These are phyloP conservation scores for Corydoras sp. DNA, from an alignment of 2,113 vertebrate genomes.

Conservation along the genomic window DNA sequence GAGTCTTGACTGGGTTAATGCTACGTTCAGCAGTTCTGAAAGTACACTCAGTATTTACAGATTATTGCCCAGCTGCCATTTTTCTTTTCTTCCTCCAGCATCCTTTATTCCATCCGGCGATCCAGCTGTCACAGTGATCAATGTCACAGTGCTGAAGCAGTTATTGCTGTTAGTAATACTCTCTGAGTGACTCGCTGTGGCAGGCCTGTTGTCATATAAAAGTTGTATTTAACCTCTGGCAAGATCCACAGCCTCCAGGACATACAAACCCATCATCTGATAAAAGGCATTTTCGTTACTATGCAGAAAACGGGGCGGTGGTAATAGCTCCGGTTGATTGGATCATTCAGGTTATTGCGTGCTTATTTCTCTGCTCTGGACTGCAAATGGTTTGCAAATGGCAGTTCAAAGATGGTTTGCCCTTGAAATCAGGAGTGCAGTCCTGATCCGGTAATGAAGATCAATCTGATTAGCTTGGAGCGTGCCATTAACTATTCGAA, in stretches of 20 bases:
- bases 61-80: constrained; percentile 1
- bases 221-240: constrained; percentile 2
- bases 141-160: neutral
- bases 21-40: neutral
- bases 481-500: no score
- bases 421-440: no score
- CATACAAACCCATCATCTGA: neutral
- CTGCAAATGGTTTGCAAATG: neutral
- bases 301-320: constrained; percentile 41
- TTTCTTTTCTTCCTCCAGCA: constrained; percentile 4
- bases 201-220: constrained; percentile 3
- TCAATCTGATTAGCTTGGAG: no score
- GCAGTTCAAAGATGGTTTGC: no score
- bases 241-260: neutral
- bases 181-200: constrained; percentile 4
- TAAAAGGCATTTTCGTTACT: constrained; percentile 12
- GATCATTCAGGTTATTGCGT: constrained; percentile 23
- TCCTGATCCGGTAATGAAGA: no score
- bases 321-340: constrained; percentile 33
- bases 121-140: constrained; percentile 25
- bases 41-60: neutral
- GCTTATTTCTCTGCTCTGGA: neutral
- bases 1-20: neutral
- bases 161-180: constrained; percentile 11
- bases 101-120: neutral